Conservation (phyloP, 2,797 vertebrate species). For the Macropodus opercularis region DNA sequence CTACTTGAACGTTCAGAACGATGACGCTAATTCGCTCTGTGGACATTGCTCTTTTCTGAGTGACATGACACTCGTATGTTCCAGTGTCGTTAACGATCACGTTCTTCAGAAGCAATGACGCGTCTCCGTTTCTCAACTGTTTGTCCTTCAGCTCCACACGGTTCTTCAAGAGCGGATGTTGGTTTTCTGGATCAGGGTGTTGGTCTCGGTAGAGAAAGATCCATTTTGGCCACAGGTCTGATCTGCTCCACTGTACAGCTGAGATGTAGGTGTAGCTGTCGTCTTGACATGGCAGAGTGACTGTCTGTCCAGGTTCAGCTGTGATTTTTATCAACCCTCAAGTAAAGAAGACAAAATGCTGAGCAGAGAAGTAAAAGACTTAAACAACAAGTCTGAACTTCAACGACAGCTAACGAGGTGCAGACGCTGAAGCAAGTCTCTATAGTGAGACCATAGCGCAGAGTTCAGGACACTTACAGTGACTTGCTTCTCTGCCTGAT, state of each 20-base stretch:
- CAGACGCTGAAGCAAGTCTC: no score
- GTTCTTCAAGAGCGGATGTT: not conserved
- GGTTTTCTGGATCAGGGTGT: not conserved
- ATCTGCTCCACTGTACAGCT: not conserved
- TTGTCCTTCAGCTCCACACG: slow-evolving; percentile 1
- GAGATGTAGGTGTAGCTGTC: not conserved
- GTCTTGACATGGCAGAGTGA: not conserved
- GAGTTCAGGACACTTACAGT: no score
- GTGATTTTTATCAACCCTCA: no score
- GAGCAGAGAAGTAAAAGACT: no score
- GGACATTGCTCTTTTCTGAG: not conserved
- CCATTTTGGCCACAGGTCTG: not conserved
- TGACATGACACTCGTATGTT: slow-evolving; percentile 2
- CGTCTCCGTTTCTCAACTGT: not conserved
- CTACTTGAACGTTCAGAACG: not conserved
- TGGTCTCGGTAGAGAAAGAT: not conserved
- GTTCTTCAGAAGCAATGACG: not conserved
- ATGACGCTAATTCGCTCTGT: not conserved
- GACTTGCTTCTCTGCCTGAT: no score
- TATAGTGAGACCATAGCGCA: no score
- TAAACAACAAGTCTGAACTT: no score
- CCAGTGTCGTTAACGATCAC: not conserved
- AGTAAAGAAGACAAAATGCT: no score
- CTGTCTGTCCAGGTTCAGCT: no score
- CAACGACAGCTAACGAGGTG: no score